Base-by-base conservation (phyloP, 2,888 invertebrate species). In the Monopis laevigella region DNA sequence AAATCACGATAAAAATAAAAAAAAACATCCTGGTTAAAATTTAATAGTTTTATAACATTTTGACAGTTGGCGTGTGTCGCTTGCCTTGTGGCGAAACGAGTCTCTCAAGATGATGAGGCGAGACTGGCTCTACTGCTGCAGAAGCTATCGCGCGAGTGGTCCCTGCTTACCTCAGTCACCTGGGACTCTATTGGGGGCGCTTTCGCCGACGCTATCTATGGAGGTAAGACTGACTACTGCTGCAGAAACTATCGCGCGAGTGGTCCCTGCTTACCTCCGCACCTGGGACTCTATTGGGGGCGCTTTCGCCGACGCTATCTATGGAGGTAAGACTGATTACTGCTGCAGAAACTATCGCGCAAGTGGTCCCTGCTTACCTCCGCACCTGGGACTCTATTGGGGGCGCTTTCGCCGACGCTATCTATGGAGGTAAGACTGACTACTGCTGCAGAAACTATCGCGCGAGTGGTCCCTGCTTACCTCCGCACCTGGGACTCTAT, bases 351-450 rank as follows among this genome's bases (percentile, higher is more conserved):
- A 69, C 62, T 87, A 44, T 89, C 89, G 18, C 73, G 87, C 34
- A 89, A 90, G 70, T 90, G 90, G 90, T 86, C 88, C 24, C 80
- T 89, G 19, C 75, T 89, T 47, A 88, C 85, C 51, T 90, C 88
- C 35, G 84, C 48, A 89, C 89, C 0, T 89, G 89, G 88, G 88
- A 87, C 55, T n/a, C n/a, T 17, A 82, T 88, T 27, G 89, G 89
- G 1, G 84, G 86, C 10, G 82, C 87, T 21, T 85, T 87, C 46
- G 87, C 86, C 2, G 86, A 88, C 49, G 84, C 87, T 39, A 78
- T 86, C 13, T 88, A 86, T 57, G 88, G 88, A 50, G 86, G 85
- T 75, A 53, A 6, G 36, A n/a, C n/a, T n/a, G n/a, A n/a, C 81
- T 88, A 47, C 84, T 86, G 52, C 81, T 89, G 47, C 86, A 89